Evolutionary conservation across 2,113 vertebrate species (phyloP), one percentile per base, ranked within the genome.

Genomic region (Electrona antarctica): DNA sequence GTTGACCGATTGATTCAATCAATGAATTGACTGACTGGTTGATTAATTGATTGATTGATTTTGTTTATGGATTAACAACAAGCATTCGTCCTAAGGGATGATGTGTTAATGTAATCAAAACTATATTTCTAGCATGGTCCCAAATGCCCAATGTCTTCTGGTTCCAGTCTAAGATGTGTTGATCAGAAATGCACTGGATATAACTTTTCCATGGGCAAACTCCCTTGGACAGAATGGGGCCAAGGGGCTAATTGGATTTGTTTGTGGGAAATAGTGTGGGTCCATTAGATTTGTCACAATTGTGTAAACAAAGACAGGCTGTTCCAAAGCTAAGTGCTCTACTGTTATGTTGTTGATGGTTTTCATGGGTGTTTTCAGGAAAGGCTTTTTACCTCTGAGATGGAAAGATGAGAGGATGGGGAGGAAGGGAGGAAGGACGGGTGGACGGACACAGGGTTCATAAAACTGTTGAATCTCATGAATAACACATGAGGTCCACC

Each of bases 201-300:
- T 4, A 52, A 72, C 6, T 61, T 78, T 73, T 79, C 48, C 21
- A 4, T n/a, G 13, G n/a, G 15, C 14, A 72, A 50, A 76, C 21
- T 13, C 59, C 14, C 6, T 61, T 12, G 57, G 50, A 55, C 63
- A 47, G 29, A 82, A 72, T 13, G 59, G 57, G 54, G 65, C 14
- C 14, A 60, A 5, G 66, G 50, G 15, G 1, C 9, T 89, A 74
- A 88, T 90, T 78, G 69, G 74, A 88, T 90, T 87, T 86, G 78
- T 77, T 52, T 6, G 64, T 46, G 77, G 71, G 70, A 72, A 64
- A 69, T 56, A 63, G 63, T 74, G 70, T 79, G 80, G 84, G 77
- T 90, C 83, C 81, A 88, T 88, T 87, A 78, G 81, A 85, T 92
- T 79, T 85, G 88, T 88, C 84, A 90, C 73, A 67, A 87, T 88